Percentiles rank a stretch among this genome's conserved stretches.
Evolutionary conservation across 2,888 invertebrate genomes (phyloP).

Genomic region (Eupsilia transversa): DNA sequence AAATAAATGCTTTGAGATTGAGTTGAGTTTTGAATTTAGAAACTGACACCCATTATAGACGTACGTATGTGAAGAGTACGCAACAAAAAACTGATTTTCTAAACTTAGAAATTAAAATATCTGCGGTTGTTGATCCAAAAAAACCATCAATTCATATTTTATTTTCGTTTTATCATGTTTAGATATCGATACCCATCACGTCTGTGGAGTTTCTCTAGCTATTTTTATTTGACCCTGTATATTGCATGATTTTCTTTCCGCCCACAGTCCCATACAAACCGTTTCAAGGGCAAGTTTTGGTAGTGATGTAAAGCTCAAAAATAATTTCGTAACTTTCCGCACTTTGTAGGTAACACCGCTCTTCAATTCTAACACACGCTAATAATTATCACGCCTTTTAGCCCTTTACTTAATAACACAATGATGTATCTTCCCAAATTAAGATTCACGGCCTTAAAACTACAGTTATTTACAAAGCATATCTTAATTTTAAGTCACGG

Average conservation of each 20-base stretch:
- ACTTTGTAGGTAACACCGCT: not conserved
- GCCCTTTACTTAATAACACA: conserved; percentile 28
- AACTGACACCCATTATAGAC: not conserved
- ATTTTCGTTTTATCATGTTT: not conserved
- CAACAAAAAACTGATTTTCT: not conserved
- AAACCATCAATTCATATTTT: not conserved
- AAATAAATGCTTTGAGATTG: too few relatives aligned
- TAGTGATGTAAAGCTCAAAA: not conserved
- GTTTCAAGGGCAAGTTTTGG: too few relatives aligned
- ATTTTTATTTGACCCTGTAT: not conserved
- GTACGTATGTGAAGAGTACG: not conserved
- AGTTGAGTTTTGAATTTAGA: too few relatives aligned
- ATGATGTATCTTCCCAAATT: conserved; percentile 32
- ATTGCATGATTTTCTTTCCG: not conserved
- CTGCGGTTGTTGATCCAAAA: not conserved
- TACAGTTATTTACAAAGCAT: conserved; percentile 55
- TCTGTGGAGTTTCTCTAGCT: not conserved
- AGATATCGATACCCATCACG: too few relatives aligned
- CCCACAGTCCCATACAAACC: not conserved
- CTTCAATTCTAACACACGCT: conserved; percentile 42
- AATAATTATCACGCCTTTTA: conserved; percentile 52
- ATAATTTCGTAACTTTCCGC: conserved; percentile 1
- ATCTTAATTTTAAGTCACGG: conserved; percentile 18
- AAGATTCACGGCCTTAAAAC: conserved; percentile 23
- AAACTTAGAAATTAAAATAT: not conserved